Percentiles rank a stretch among this genome's conserved stretches.
phyloP scores from a whole-genome alignment of 2,888 invertebrate genomes.

The Orthosia incerta region DNA sequence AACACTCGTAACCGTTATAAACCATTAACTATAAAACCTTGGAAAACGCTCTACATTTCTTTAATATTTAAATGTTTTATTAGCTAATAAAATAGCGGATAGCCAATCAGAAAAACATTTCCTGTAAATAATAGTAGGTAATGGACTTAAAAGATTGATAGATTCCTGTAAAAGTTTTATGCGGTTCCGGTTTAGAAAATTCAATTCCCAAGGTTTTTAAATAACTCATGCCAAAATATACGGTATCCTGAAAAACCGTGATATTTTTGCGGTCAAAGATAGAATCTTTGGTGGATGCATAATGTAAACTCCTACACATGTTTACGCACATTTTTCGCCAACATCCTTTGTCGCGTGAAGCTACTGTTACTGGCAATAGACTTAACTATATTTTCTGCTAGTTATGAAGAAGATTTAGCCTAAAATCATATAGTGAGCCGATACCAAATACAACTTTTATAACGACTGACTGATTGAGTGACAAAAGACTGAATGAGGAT shows the following conservation, averaged over 20 bases:
- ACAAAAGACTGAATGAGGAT: neutral
- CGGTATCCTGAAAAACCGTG: neutral
- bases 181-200: neutral
- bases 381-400: neutral
- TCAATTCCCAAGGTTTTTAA: neutral
- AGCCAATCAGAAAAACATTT: constrained; percentile 20
- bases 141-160: neutral
- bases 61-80: constrained; percentile 12
- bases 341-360: constrained; percentile 6
- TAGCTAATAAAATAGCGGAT: constrained; percentile 6
- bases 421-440: neutral
- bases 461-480: too few relatives aligned
- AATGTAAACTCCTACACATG: constrained; percentile 9
- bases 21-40: constrained; percentile 4
- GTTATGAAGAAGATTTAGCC: neutral
- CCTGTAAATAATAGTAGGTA: constrained; percentile 12
- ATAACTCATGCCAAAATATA: too few relatives aligned
- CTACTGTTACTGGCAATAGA: neutral
- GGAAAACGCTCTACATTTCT: constrained; percentile 6
- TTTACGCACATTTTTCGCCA: neutral
- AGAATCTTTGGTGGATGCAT: neutral
- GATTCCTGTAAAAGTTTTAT: constrained; percentile 1
- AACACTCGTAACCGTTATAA: neutral
- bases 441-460: neutral
- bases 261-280: neutral